A percentile compares a stretch with the other conserved stretches of the same genome.
These are phyloP conservation scores for Blera fallax DNA, from an alignment of 2,888 invertebrate genomes.

Conservation along the genomic window DNA sequence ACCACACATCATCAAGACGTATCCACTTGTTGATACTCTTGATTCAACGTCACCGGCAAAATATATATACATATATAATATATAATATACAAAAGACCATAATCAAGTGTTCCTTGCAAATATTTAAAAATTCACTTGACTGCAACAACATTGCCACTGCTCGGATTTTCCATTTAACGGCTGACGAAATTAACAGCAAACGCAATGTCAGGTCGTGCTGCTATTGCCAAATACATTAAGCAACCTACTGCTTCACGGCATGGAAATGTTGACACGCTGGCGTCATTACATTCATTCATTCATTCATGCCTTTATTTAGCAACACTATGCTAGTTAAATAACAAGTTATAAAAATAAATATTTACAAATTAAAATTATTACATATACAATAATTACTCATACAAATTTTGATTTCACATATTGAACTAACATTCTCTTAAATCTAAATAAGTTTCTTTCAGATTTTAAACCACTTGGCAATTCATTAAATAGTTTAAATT, in stretches of 20 bases:
- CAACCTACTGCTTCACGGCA: conserved; percentile 44
- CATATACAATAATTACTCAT: too few species aligned
- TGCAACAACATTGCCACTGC: background rate
- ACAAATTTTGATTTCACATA: too few species aligned
- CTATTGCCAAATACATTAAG: conserved; percentile 50
- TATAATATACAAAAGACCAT: conserved; percentile 24
- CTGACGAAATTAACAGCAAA: conserved; percentile 27
- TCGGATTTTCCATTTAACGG: conserved; percentile 39
- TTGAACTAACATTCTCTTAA: too few species aligned
- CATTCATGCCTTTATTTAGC: too few species aligned
- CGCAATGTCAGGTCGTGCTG: conserved; percentile 30
- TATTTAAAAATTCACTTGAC: conserved; percentile 53
- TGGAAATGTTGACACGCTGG: background rate
- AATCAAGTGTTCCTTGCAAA: conserved; percentile 23
- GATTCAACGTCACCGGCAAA: conserved; percentile 22
- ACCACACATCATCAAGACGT: conserved; percentile 19
- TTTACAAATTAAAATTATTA: too few species aligned
- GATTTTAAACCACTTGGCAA: too few species aligned
- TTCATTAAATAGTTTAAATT: too few species aligned
- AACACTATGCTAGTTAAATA: too few species aligned
- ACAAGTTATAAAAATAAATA: too few species aligned
- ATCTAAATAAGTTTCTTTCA: too few species aligned
- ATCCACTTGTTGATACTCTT: conserved; percentile 23
- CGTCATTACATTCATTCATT: too few species aligned
- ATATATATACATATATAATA: conserved; percentile 40